Base-by-base conservation (phyloP, 2,888 invertebrate genomes). In the Erebia epiphron region DNA sequence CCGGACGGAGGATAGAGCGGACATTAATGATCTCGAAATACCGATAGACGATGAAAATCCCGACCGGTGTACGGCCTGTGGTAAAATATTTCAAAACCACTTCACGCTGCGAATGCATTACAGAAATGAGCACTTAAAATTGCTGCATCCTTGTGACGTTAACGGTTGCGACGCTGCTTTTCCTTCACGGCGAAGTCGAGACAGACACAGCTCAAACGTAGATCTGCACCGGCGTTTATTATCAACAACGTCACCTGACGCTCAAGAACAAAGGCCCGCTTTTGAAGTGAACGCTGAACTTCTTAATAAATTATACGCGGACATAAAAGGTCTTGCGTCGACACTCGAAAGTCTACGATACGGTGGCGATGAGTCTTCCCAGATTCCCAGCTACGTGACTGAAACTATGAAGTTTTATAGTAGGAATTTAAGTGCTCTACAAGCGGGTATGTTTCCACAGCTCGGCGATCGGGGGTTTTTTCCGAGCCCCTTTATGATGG, bases 101-200 rank as follows among this genome's bases (percentile, higher is more conserved):
- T 98, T 98, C 86, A 97, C 97, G 58, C 95, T 98, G 79, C 98
- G 98, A 83, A 97, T 97, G 77, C 98, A 98, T 88, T 98, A 97
- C 89, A 97, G 98, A 90, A 98, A 97, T 88, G 98, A 98, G 67
- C 98, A 98, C 88, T 94, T 98, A 77, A 98, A 98, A 86, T 90
- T 98, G 82, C 96, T 97, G 95, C 98, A 98, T 85, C 96, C 96
- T 67, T 98, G 98, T 90, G 97, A 97, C 79, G 97, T 98, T 50
- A 97, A 96, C 81, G 98, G 98, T 1, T 98, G 98, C 88, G 97
- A 97, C 86, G 98, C 98, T 8, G 96, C 97, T 9, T 98, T 98
- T 87, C 98, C 98, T 50, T 98, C 98, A 49, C 97, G 98, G 84
- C 94, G 93, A 87, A 95, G 94, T 91, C 94, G 93, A 83, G 95